A percentile compares a stretch with the other conserved stretches of the same genome.
These are phyloP conservation scores for Pygoscelis antarcticus DNA, from an alignment of 2,113 vertebrate genomes.

Conservation along the genomic window DNA sequence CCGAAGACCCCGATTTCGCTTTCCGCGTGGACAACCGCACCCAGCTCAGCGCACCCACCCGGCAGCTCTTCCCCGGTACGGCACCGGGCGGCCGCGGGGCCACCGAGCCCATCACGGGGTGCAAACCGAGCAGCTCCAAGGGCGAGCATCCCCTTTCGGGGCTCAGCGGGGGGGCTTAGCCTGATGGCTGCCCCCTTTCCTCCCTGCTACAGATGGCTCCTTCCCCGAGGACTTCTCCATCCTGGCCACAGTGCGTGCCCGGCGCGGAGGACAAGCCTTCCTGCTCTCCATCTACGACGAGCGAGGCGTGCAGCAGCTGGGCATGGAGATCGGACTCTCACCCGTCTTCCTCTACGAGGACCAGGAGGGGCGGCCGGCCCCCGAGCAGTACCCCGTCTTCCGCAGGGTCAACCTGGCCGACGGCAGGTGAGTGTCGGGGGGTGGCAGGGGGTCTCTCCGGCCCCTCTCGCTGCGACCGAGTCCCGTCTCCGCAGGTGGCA, in stretches of 20 bases:
- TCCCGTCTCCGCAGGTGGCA: constrained; percentile 82
- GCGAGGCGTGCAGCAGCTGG: constrained; percentile 84
- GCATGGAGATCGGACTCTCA: constrained; percentile 81
- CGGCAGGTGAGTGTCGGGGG: constrained; percentile 81
- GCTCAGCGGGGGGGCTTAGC: background rate
- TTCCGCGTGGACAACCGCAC: constrained; percentile 82
- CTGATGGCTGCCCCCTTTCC: background rate
- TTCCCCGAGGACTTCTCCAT: constrained; percentile 90
- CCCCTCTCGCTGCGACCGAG: accelerated
- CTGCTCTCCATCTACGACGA: constrained; percentile 86
- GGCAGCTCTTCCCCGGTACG: constrained; percentile 84
- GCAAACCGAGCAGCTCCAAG: accelerated
- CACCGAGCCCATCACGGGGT: accelerated
- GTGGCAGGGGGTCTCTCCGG: accelerated
- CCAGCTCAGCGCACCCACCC: constrained; percentile 80
- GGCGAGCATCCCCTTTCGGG: background rate
- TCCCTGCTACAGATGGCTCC: constrained; percentile 67
- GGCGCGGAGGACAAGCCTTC: constrained; percentile 79
- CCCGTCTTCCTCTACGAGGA: constrained; percentile 86
- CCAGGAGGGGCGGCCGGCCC: constrained; percentile 75
- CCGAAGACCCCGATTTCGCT: constrained; percentile 77
- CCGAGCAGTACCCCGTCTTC: constrained; percentile 81
- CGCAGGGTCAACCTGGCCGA: constrained; percentile 84
- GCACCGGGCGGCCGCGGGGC: background rate
- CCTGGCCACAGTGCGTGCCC: constrained; percentile 81